Evolutionary conservation across 2,888 invertebrate species (phyloP).

Genomic region (Pheosia gnoma): DNA sequence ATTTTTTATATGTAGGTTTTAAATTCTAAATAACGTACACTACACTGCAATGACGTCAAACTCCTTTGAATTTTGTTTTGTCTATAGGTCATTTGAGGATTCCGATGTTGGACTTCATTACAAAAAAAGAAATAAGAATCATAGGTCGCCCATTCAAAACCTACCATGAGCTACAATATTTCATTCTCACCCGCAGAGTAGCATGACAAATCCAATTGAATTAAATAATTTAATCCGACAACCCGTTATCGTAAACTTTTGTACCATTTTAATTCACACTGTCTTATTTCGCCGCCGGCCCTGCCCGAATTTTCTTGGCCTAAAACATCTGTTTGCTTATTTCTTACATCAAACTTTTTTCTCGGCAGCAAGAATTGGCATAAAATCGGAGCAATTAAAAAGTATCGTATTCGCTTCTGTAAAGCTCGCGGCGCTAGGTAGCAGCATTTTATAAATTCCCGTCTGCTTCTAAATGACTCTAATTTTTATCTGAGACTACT

Average conservation of each 20-base stretch:
- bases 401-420: not conserved
- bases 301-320: not conserved
- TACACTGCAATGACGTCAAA: no score
- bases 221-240: not conserved
- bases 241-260: not conserved
- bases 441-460: no score
- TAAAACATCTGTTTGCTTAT: constrained; percentile 1
- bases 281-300: not conserved
- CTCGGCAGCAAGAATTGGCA: not conserved
- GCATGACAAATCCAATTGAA: not conserved
- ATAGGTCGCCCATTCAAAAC: not conserved
- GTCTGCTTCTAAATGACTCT: not conserved
- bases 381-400: constrained; percentile 1
- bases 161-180: not conserved
- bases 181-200: not conserved
- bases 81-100: no score
- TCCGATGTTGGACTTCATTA: no score
- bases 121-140: no score
- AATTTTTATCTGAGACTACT: not conserved
- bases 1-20: no score
- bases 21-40: no score
- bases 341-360: not conserved
- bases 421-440: not conserved
- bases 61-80: no score
- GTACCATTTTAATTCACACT: not conserved